A percentile compares a stretch with the other conserved stretches of the same genome.
Evolutionary conservation across 2,888 invertebrate species (phyloP).

Genomic region (Conops quadrifasciatus): DNA sequence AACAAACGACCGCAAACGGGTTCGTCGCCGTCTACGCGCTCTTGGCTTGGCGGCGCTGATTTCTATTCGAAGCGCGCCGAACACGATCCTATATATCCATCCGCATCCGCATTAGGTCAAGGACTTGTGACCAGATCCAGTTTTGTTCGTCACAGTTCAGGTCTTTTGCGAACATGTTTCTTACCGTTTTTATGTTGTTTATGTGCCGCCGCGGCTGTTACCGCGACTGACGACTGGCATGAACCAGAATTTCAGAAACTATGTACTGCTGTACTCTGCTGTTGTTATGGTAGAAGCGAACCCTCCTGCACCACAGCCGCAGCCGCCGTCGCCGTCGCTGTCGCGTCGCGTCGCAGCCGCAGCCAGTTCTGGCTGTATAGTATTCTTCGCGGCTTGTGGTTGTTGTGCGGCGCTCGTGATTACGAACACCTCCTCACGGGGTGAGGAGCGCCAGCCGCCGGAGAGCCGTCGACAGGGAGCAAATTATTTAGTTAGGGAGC

Average conservation of each 20-base stretch:
- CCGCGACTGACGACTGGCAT: conserved; percentile 37
- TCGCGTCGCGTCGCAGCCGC: not conserved
- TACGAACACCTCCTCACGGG: not conserved
- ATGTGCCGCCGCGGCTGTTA: conserved; percentile 35
- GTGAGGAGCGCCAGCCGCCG: not conserved
- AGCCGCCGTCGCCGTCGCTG: conserved; percentile 26
- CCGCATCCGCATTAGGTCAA: conserved; percentile 63
- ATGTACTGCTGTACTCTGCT: conserved; percentile 16
- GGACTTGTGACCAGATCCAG: conserved; percentile 61
- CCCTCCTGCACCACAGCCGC: conserved; percentile 30
- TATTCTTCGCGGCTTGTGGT: not conserved
- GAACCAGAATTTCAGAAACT: conserved; percentile 42
- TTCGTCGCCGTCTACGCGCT: conserved; percentile 19
- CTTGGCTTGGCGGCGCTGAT: conserved; percentile 27
- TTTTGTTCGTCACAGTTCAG: conserved; percentile 45
- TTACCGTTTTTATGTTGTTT: conserved; percentile 35
- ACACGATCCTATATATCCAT: conserved; percentile 41
- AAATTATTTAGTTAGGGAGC: conserved; percentile 22
- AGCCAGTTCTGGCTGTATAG: no score
- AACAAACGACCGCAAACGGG: conserved; percentile 23
- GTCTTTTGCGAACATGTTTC: conserved; percentile 42
- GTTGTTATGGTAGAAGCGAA: conserved; percentile 30
- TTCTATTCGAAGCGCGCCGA: conserved; percentile 28
- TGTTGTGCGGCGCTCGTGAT: not conserved
- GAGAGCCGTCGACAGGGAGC: conserved; percentile 5